Evolutionary conservation across 2,113 vertebrate genomes (phyloP).

Genomic region (Copsychus sechellarum): DNA sequence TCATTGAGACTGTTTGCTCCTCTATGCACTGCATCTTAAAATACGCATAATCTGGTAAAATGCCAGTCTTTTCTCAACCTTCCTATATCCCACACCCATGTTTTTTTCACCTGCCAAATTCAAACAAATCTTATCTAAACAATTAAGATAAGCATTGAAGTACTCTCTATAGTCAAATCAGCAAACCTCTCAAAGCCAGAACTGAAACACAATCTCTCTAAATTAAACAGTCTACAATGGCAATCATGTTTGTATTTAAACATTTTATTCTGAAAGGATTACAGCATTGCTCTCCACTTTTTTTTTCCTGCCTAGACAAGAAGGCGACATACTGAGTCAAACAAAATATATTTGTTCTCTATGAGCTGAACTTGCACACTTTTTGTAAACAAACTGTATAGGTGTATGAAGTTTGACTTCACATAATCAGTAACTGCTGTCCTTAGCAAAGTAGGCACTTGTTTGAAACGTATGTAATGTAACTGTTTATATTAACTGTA

Average conservation of each 20-base stretch:
- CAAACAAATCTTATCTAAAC: slow-evolving; percentile 78
- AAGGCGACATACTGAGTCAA: slow-evolving; percentile 83
- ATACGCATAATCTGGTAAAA: slow-evolving; percentile 53
- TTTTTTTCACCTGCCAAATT: slow-evolving; percentile 77
- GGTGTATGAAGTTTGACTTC: slow-evolving; percentile 63
- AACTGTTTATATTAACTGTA: slow-evolving; percentile 49
- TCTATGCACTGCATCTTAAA: slow-evolving; percentile 51
- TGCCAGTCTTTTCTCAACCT: slow-evolving; percentile 39
- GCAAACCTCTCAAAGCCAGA: slow-evolving; percentile 74
- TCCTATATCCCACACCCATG: slow-evolving; percentile 62
- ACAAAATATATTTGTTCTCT: slow-evolving; percentile 77
- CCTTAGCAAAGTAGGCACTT: slow-evolving; percentile 52
- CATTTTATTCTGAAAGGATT: slow-evolving; percentile 90
- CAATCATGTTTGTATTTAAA: slow-evolving; percentile 90
- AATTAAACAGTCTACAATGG: slow-evolving; percentile 83
- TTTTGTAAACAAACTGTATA: slow-evolving; percentile 74
- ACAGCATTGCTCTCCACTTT: slow-evolving; percentile 81
- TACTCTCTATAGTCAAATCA: slow-evolving; percentile 71
- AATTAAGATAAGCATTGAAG: slow-evolving; percentile 74
- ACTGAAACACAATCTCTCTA: slow-evolving; percentile 82
- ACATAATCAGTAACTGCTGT: slow-evolving; percentile 72
- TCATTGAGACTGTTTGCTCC: slow-evolving; percentile 56
- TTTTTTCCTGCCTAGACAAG: slow-evolving; percentile 85
- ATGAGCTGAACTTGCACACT: slow-evolving; percentile 67
- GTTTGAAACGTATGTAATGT: slow-evolving; percentile 58